phyloP scores from a whole-genome alignment of 1,140 invertebrate genomes.

The Pogonognathellus flavescens region DNA sequence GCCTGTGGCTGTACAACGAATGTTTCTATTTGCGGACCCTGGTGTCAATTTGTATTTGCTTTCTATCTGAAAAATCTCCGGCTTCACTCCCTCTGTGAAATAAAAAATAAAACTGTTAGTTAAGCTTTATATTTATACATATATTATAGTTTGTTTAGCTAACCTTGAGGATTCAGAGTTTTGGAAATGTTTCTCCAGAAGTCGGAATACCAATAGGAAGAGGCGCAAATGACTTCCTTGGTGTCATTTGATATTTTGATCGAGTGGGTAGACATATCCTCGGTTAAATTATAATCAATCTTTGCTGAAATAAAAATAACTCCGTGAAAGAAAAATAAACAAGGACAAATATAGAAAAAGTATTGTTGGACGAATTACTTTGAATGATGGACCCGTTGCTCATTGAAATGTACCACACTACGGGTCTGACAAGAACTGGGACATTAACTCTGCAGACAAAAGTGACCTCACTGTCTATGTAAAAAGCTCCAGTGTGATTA shows the following conservation, averaged over 20 bases:
- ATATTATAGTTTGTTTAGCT: no score
- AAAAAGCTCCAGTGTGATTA: background rate
- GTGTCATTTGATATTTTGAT: background rate
- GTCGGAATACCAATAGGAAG: constrained; percentile 35
- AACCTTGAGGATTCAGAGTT: no score
- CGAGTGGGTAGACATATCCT: background rate
- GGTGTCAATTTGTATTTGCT: no score
- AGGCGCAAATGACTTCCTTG: constrained; percentile 1
- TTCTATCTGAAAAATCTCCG: no score
- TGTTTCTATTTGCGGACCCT: no score
- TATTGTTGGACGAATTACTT: no score
- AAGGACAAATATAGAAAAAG: background rate
- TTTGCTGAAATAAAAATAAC: background rate
- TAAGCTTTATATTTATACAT: no score
- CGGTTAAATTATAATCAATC: background rate
- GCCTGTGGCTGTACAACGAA: background rate
- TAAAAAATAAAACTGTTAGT: no score
- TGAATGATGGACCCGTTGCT: background rate
- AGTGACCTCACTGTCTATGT: background rate
- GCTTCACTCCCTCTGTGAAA: no score
- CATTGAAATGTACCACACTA: constrained; percentile 19
- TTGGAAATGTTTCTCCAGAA: constrained; percentile 17
- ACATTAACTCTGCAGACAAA: constrained; percentile 43
- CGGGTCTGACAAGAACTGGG: constrained; percentile 17
- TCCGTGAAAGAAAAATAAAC: background rate